Evolutionary conservation across 1,140 invertebrate genomes (phyloP).

Genomic region (Oryzaephilus surinamensis): DNA sequence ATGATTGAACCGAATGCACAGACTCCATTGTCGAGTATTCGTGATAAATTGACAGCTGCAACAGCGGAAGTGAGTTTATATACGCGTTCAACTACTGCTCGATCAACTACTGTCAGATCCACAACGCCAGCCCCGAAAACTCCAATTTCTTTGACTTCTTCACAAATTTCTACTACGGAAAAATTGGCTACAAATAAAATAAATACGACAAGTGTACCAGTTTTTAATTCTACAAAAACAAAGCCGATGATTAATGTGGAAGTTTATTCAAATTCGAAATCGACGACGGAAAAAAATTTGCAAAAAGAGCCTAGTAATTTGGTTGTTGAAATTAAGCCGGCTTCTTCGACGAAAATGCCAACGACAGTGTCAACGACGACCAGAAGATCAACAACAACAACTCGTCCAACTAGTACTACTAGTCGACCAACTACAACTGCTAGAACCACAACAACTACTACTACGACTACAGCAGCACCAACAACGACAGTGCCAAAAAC

Average conservation of each 20-base stretch:
- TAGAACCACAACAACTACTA: conserved; percentile 5
- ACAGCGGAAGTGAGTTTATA: conserved; percentile 3
- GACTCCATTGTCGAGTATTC: conserved; percentile 12
- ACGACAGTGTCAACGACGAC: conserved; percentile 1
- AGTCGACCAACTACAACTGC: conserved; percentile 5
- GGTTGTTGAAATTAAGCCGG: conserved; percentile 7
- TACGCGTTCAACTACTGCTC: conserved; percentile 19
- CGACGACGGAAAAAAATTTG: conserved; percentile 9
- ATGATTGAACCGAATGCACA: conserved; percentile 26
- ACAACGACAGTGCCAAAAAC: neutral
- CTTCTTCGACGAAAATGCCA: neutral
- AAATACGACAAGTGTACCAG: neutral
- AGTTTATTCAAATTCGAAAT: conserved; percentile 17
- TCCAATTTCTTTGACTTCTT: neutral
- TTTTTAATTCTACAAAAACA: conserved; percentile 1
- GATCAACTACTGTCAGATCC: conserved; percentile 12
- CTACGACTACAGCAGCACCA: conserved; percentile 6
- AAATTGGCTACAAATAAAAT: conserved; percentile 1
- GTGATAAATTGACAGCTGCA: conserved; percentile 13
- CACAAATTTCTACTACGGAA: conserved; percentile 5
- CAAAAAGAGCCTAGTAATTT: neutral
- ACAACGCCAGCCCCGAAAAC: neutral
- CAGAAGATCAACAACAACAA: conserved; percentile 2
- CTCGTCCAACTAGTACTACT: conserved; percentile 1
- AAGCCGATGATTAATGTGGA: conserved; percentile 15